Base-by-base conservation (phyloP, 92 coral and sea anemone genomes). In the Scolanthus callimorphus region DNA sequence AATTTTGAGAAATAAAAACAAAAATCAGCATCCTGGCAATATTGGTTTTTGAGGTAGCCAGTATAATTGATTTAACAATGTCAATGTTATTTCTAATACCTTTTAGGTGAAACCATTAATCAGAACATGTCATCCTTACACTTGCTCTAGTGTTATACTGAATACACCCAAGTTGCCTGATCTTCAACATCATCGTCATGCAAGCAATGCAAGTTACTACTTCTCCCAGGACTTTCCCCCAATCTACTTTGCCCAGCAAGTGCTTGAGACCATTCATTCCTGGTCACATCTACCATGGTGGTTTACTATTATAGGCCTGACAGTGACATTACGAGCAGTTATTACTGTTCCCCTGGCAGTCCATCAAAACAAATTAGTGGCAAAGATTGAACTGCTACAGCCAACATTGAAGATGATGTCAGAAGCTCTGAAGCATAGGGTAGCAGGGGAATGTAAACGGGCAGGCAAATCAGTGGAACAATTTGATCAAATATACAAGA, bases 211-310 rank as follows among this genome's bases (percentile, higher is more conserved):
- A 11, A 67, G 77, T 57, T 69, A 63, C 34, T 55, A 78, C 9
- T 51, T 76, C 46, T 88, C 96, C 1, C 86, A 84, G 2, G 97
- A 87, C 63, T 80, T 86, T 25, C 69, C 78, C 3, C 94, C 96
- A 3, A 77, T 94, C 27, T 61, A 83, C 27, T 49, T 75, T 4
- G 85, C 91, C 50, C 97, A 94, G 56, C 80, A 62, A 49, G 64
- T 73, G 2, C 54, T 94, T 21, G 99, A 94, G 50, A 26, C 80
- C 12, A 66, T 89, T 15, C 99, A 94, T 45, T 22, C 83, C 1
- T 76, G 78, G 72, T 73, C 76, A 3, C 88, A 94, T 50, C 69
- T 88, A 45, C 99, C 99, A 15, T 94, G 99, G 99, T 94, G 99
- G 99, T 70, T 65, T 17, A 84, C 88, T 0, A 94, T 94, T 10